A percentile compares a stretch with the other conserved stretches of the same genome.
These are phyloP conservation scores for Pachyuromys duprasi DNA, from an alignment of 2,797 vertebrate species.

Conservation along the genomic window DNA sequence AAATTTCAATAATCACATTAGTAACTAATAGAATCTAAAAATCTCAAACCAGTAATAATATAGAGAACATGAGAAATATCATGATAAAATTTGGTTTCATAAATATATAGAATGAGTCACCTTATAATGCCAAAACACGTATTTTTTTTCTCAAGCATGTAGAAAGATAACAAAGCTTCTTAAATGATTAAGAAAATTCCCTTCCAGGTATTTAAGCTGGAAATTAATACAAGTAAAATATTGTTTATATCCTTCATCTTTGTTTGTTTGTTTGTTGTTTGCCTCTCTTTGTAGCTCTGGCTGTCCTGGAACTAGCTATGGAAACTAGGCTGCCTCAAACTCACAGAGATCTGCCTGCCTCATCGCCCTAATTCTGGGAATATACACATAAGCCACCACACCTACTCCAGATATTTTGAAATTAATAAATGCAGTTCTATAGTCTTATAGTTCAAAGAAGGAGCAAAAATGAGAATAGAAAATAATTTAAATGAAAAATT, in stretches of 20 bases:
- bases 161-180: neutral
- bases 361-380: neutral
- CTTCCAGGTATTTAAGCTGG: neutral
- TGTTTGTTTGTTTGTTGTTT: neutral
- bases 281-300: neutral
- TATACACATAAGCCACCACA: neutral
- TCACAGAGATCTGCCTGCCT: neutral
- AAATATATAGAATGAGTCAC: neutral
- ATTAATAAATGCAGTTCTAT: conserved; percentile 34
- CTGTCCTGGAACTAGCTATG: neutral
- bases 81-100: conserved; percentile 22
- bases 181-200: conserved; percentile 32
- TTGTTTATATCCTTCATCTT: neutral
- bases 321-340: neutral
- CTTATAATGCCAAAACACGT: neutral
- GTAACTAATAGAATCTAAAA: neutral
- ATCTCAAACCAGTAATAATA: conserved; percentile 11
- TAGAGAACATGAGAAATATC: neutral
- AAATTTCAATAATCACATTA: conserved; percentile 38
- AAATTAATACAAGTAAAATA: conserved; percentile 28
- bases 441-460: conserved; percentile 40
- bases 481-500: conserved; percentile 27
- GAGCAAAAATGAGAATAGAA: neutral
- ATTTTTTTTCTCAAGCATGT: neutral
- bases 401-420: conserved; percentile 2